These are phyloP conservation scores for Scalopus aquaticus DNA, from an alignment of 2,113 vertebrate genomes.

Conservation along the genomic window DNA sequence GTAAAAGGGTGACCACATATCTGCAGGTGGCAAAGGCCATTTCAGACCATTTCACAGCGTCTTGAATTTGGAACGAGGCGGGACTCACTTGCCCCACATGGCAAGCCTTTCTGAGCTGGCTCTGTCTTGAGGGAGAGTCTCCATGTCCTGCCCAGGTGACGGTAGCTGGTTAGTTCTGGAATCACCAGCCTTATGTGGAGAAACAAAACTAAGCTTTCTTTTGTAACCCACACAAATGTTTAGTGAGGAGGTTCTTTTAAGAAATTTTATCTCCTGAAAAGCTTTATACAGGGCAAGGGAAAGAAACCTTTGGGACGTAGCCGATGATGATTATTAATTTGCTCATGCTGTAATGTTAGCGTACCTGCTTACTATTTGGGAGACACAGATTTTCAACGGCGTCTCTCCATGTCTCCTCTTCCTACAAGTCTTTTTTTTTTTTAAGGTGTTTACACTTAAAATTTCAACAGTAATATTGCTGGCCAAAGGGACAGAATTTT, in stretches of 20 bases:
- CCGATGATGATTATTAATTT: neutral
- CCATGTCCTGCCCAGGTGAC: neutral
- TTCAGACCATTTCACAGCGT: neutral
- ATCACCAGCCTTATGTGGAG: neutral
- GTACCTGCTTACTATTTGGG: neutral
- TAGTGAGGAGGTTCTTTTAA: slow-evolving; percentile 5
- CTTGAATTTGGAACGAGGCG: neutral
- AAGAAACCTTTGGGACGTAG: neutral
- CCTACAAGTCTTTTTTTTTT: neutral
- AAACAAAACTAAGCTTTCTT: neutral
- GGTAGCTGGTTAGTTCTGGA: neutral
- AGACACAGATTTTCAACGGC: neutral
- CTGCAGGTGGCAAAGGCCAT: neutral
- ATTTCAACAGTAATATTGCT: slow-evolving; percentile 29
- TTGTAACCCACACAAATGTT: neutral
- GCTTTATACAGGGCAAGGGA: neutral
- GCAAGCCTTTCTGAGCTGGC: neutral
- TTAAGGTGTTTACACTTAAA: neutral
- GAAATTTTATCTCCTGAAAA: slow-evolving; percentile 38
- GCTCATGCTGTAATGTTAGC: neutral
- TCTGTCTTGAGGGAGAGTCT: neutral
- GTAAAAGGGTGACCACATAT: neutral
- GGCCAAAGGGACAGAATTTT: neutral
- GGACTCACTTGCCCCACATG: neutral
- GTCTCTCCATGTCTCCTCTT: neutral